Conservation (phyloP, 2,888 invertebrate genomes). For the Rhorus exstirpatorius region DNA sequence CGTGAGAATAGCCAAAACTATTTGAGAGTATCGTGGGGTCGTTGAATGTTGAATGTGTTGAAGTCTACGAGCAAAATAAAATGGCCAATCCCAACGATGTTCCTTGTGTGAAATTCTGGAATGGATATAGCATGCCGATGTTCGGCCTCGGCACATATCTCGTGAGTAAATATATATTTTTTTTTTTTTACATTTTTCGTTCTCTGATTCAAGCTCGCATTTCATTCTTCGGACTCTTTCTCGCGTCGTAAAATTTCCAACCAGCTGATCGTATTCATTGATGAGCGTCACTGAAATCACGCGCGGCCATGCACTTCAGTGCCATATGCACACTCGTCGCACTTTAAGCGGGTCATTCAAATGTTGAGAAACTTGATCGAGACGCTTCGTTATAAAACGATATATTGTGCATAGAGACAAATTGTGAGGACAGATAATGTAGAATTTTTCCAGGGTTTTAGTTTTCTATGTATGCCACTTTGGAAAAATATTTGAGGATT, state of each 20-base stretch:
- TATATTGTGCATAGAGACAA: too few species aligned
- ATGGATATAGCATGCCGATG: conserved; percentile 84
- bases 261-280: neutral
- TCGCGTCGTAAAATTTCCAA: neutral
- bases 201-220: neutral
- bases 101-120: conserved; percentile 81
- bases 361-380: too few species aligned
- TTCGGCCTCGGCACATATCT: conserved; percentile 85
- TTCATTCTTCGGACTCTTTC: neutral
- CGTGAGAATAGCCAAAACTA: neutral
- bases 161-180: conserved; percentile 75
- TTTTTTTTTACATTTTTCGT: neutral
- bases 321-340: too few species aligned
- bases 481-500: too few species aligned
- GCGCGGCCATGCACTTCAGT: too few species aligned
- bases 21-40: too few species aligned
- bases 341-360: too few species aligned
- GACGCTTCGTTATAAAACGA: too few species aligned
- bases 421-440: too few species aligned
- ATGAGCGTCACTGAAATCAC: neutral
- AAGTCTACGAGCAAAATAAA: neutral
- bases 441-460: too few species aligned
- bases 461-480: too few species aligned
- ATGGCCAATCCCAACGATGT: conserved; percentile 64
- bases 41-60: neutral